Conservation (phyloP, 2,113 vertebrate species). For the Mohoua ochrocephala region DNA sequence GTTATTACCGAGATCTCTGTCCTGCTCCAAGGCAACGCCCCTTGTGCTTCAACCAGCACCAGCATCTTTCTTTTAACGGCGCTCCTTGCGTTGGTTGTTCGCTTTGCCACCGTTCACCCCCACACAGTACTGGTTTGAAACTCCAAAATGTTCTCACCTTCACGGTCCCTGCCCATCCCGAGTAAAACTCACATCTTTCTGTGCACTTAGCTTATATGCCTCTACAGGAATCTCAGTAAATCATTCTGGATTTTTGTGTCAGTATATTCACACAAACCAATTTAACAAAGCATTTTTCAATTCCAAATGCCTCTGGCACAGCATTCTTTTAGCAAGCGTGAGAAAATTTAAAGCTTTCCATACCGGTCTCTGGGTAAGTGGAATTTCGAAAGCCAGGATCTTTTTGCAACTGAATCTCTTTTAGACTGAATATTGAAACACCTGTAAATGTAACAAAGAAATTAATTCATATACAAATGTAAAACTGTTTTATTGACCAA, state of each 20-base stretch:
- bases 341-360: background rate
- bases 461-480: background rate
- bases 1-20: background rate
- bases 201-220: background rate
- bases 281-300: background rate
- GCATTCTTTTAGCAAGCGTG: background rate
- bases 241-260: background rate
- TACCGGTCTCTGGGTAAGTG: slow-evolving; percentile 94
- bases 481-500: background rate
- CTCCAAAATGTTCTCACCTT: background rate
- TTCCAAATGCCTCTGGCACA: background rate
- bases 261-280: background rate
- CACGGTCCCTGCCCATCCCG: background rate
- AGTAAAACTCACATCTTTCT: background rate
- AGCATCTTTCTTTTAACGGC: background rate
- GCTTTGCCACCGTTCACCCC: background rate
- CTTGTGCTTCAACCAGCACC: background rate
- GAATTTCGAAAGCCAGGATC: slow-evolving; percentile 97
- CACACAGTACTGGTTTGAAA: background rate
- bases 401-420: slow-evolving; percentile 96
- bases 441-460: slow-evolving; percentile 72
- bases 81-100: background rate
- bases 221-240: background rate
- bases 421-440: slow-evolving; percentile 96
- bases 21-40: background rate